A percentile compares a stretch with the other conserved stretches of the same genome.
phyloP scores from a whole-genome alignment of 2,888 invertebrate species.

The Neoaliturus tenellus region DNA sequence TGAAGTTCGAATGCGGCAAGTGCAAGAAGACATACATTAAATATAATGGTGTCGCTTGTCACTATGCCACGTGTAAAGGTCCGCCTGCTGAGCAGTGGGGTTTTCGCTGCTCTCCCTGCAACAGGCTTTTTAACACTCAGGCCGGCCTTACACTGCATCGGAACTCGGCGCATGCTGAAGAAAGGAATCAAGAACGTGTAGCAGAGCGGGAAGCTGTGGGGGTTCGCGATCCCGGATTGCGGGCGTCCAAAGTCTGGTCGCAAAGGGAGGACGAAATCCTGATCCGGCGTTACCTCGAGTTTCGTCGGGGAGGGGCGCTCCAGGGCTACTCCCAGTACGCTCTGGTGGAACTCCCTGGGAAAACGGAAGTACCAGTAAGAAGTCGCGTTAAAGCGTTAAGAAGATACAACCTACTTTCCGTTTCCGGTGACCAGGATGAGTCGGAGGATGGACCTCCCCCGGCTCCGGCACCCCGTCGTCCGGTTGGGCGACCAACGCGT shows the following conservation, averaged over 20 bases:
- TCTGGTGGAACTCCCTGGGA: background rate
- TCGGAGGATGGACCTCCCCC: background rate
- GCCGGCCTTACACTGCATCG: background rate
- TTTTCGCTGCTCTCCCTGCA: background rate
- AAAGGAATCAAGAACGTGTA: background rate
- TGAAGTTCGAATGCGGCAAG: no score
- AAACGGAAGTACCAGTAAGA: background rate
- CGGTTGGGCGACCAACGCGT: no score
- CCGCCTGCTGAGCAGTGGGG: no score
- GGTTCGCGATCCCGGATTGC: background rate
- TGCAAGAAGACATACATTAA: no score
- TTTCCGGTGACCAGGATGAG: background rate
- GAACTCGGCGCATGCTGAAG: background rate
- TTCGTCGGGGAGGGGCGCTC: background rate
- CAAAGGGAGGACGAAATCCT: background rate
- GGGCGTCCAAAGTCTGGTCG: background rate
- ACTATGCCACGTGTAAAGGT: no score
- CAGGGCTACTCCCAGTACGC: background rate
- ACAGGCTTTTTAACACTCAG: background rate
- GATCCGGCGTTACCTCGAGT: background rate
- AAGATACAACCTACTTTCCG: background rate
- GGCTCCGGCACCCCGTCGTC: background rate
- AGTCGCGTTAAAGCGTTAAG: background rate
- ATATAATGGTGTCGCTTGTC: no score
- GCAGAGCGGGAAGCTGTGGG: background rate